Conservation (phyloP, 2,888 invertebrate species). For the Villa cingulata region DNA sequence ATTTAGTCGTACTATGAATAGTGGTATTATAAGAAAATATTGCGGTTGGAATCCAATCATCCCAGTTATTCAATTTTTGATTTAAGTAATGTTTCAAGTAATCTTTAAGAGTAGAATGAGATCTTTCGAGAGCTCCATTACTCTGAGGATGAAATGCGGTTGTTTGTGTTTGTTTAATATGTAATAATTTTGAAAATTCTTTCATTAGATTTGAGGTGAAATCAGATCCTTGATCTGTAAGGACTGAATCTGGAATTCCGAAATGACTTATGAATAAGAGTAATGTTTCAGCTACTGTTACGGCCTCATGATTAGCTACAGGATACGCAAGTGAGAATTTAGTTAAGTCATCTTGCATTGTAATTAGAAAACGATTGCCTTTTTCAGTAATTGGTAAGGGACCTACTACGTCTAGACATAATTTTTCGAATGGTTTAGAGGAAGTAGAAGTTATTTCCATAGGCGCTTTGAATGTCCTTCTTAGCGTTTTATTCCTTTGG, state of each 20-base stretch:
- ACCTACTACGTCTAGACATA: conserved; percentile 22
- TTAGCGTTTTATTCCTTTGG: conserved; percentile 14
- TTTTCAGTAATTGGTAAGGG: conserved; percentile 17
- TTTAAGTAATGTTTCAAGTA: conserved; percentile 23
- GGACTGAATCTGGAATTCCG: conserved; percentile 19
- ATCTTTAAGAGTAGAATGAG: conserved; percentile 18
- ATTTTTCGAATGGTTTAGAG: conserved; percentile 20
- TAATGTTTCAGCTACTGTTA: conserved; percentile 19
- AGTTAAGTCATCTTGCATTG: conserved; percentile 25
- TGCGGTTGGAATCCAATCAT: conserved; percentile 20
- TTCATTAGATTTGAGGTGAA: conserved; percentile 25
- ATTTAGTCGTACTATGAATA: conserved; percentile 23
- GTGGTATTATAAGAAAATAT: conserved; percentile 24
- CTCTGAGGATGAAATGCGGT: conserved; percentile 25
- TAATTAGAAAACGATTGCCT: no score
- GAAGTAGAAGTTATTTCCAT: conserved; percentile 24
- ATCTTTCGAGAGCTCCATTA: conserved; percentile 23
- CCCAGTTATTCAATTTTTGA: conserved; percentile 22
- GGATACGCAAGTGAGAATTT: conserved; percentile 24
- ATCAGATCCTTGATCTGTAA: conserved; percentile 30
- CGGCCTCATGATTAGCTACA: conserved; percentile 23
- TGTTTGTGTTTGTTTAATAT: conserved; percentile 21
- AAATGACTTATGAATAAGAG: conserved; percentile 24
- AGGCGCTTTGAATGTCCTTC: conserved; percentile 13
- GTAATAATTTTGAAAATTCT: conserved; percentile 22